Percentiles rank a stretch among this genome's conserved stretches.
phyloP scores from a whole-genome alignment of 1,140 invertebrate species.

The Pseudobourletiella spinata region DNA sequence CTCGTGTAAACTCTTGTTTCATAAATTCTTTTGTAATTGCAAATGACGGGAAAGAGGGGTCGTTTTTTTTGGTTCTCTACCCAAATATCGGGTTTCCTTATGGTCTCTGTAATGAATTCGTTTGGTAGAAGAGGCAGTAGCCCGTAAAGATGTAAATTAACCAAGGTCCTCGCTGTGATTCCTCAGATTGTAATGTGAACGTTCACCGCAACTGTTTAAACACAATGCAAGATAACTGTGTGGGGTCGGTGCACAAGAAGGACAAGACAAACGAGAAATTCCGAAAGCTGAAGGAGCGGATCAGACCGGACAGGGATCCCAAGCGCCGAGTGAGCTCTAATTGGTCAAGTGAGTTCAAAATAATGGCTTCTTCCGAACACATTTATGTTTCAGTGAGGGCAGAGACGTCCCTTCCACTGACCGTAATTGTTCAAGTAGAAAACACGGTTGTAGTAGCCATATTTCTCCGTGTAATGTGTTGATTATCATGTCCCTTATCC shows the following conservation, averaged over 20 bases:
- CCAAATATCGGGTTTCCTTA: too few species aligned
- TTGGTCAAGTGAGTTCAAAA: conserved; percentile 14
- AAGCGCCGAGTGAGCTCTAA: conserved; percentile 42
- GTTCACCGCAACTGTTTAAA: conserved; percentile 76
- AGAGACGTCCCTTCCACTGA: too few species aligned
- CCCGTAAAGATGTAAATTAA: too few species aligned
- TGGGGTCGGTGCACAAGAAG: conserved; percentile 62
- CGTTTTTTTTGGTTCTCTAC: too few species aligned
- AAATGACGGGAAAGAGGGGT: too few species aligned
- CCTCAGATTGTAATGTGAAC: conserved; percentile 76
- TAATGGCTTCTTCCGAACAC: conserved; percentile 3
- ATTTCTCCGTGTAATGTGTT: neutral
- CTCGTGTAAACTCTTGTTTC: too few species aligned
- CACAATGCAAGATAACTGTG: conserved; percentile 72
- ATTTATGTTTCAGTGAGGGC: too few species aligned
- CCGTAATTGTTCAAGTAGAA: neutral
- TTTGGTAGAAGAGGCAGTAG: too few species aligned
- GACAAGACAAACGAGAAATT: conserved; percentile 46
- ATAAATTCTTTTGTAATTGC: too few species aligned
- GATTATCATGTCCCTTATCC: neutral
- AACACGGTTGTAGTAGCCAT: neutral
- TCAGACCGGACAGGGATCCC: conserved; percentile 34
- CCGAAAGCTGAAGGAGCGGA: conserved; percentile 39
- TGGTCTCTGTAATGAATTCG: too few species aligned
- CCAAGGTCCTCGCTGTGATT: too few species aligned